Conservation (phyloP, 2,797 vertebrate species). For the Chanos chanos region DNA sequence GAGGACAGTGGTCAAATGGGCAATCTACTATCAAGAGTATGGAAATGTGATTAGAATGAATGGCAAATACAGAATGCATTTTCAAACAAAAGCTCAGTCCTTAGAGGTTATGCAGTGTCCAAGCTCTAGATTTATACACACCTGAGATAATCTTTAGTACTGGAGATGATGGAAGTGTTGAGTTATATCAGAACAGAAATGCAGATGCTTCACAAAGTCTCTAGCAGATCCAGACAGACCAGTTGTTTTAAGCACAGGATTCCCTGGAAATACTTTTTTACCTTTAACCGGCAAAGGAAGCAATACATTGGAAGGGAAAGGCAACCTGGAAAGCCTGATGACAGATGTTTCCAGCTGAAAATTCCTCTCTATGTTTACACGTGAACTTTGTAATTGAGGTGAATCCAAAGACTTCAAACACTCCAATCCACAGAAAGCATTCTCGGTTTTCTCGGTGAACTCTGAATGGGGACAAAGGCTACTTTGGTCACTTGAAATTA, state of each 20-base stretch:
- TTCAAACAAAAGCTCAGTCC: slow-evolving; percentile 3
- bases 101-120: slow-evolving; percentile 6
- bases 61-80: slow-evolving; percentile 10
- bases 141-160: slow-evolving; percentile 3
- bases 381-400: slow-evolving; percentile 22
- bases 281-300: slow-evolving; percentile 43
- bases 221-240: slow-evolving; percentile 15
- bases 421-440: slow-evolving; percentile 20
- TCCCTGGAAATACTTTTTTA: slow-evolving; percentile 29
- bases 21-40: slow-evolving; percentile 12
- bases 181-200: slow-evolving; percentile 21
- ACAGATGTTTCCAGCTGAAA: slow-evolving; percentile 28
- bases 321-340: slow-evolving; percentile 26
- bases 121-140: slow-evolving; percentile 6
- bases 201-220: slow-evolving; percentile 13
- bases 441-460: too few species aligned
- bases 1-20: slow-evolving; percentile 12
- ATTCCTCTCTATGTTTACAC: slow-evolving; percentile 25
- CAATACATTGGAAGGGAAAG: slow-evolving; percentile 31
- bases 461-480: too few species aligned
- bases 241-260: slow-evolving; percentile 18
- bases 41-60: slow-evolving; percentile 24
- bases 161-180: slow-evolving; percentile 10
- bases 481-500: too few species aligned
- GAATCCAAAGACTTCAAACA: slow-evolving; percentile 5